Base-by-base conservation (phyloP, 2,113 vertebrate species). In the Brachyistius frenatus region DNA sequence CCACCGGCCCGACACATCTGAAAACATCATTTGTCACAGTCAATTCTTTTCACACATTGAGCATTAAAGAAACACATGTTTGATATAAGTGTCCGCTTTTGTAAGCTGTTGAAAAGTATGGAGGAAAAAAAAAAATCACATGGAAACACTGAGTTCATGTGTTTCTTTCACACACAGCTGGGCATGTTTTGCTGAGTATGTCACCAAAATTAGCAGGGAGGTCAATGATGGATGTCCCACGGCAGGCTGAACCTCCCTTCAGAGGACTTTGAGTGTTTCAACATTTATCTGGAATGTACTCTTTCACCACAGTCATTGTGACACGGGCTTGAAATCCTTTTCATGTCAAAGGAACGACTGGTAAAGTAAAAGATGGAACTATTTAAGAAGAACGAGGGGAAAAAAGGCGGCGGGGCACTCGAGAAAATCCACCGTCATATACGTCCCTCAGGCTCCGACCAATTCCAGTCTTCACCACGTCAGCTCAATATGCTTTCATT, bases 201-300 rank as follows among this genome's bases (percentile, higher is more conserved):
- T 93, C 86, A 92, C 81, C 71, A 55, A 84, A 85, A 90, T 90
- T 77, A 88, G 86, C 74, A 33, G 49, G 72, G 86, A 92, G 88
- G 86, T 89, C 81, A 88, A 60, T 86, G 92, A 93, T 87, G 84
- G 81, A 92, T 87, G 87, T 90, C 75, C 86, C 73, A 49, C 53
- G 2, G 77, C 73, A 79, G 73, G 49, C 58, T 14, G 62, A 76
- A 57, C 77, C 72, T 72, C 73, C 61, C 53, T 76, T 80, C 78
- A 74, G 83, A 85, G 46, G 71, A 54, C 52, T 66, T 35, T 13
- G 53, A 75, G 57, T 67, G 68, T 74, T 88, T 88, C 41, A 78
- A 58, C 72, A 30, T 75, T 80, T 76, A 72, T 82, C 72, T 79
- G 77, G 79, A 81, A 87, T 47, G 61, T 61, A 85, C 72, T 69